These are phyloP conservation scores for Hypomesus transpacificus DNA, from an alignment of 2,113 vertebrate genomes.

Conservation along the genomic window DNA sequence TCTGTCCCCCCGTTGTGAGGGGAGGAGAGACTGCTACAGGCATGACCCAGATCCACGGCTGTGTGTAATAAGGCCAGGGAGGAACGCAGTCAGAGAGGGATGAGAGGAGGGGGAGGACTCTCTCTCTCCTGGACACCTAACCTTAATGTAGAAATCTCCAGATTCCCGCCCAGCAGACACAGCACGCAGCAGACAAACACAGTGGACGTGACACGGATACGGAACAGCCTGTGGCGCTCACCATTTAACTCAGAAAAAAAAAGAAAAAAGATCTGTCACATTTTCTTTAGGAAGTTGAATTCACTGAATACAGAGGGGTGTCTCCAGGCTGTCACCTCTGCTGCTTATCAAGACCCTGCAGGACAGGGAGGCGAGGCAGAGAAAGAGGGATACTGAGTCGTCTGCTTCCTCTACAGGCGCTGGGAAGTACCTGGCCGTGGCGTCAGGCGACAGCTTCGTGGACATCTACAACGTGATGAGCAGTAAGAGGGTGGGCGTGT, in stretches of 20 bases:
- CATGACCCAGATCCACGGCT: constrained; percentile 60
- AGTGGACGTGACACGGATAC: too few species aligned
- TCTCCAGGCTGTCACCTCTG: not conserved
- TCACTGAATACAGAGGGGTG: too few species aligned
- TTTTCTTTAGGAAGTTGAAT: too few species aligned
- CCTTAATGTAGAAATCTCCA: constrained; percentile 37
- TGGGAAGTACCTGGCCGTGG: constrained; percentile 95
- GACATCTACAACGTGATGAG: constrained; percentile 97
- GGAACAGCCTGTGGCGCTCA: too few species aligned
- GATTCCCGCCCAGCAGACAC: constrained; percentile 13
- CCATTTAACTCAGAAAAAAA: too few species aligned
- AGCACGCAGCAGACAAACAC: too few species aligned
- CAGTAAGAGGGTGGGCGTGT: constrained; percentile 94
- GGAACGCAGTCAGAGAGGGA: constrained; percentile 43
- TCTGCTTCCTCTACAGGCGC: constrained; percentile 70
- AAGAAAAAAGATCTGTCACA: too few species aligned
- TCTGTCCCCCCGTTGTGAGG: constrained; percentile 20
- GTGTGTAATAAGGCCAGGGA: constrained; percentile 57
- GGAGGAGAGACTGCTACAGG: constrained; percentile 42
- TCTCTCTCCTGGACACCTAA: constrained; percentile 37
- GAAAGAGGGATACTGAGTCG: not conserved
- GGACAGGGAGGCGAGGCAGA: not conserved
- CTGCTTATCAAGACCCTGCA: not conserved
- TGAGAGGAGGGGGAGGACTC: constrained; percentile 48
- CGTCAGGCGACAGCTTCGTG: constrained; percentile 92